Evolutionary conservation across 2,113 vertebrate genomes (phyloP).

Genomic region (Hippocampus barbouri): DNA sequence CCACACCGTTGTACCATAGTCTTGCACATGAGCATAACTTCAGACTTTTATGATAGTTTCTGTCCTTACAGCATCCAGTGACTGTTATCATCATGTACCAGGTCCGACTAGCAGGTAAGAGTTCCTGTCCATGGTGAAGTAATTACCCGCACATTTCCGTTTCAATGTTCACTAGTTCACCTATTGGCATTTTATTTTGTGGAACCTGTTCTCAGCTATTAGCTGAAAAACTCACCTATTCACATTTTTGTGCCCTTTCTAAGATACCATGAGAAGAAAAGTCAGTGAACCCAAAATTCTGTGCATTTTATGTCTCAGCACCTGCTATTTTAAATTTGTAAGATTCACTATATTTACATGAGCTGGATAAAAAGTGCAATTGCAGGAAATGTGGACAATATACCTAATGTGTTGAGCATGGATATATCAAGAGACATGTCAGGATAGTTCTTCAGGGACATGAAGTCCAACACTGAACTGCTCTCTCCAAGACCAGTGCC

Average conservation of each 20-base stretch:
- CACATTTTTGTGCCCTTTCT: too few species aligned
- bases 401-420: constrained; percentile 87
- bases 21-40: background rate
- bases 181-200: too few species aligned
- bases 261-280: background rate
- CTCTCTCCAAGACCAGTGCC: constrained; percentile 73
- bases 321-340: background rate
- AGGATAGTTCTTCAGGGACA: constrained; percentile 86
- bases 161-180: too few species aligned
- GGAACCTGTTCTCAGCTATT: too few species aligned
- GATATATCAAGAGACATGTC: constrained; percentile 92
- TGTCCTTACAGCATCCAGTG: too few species aligned
- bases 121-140: too few species aligned
- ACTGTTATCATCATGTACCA: too few species aligned
- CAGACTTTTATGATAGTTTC: too few species aligned
- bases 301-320: background rate
- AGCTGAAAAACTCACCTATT: too few species aligned
- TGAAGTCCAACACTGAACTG: constrained; percentile 85
- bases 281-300: background rate
- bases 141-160: too few species aligned
- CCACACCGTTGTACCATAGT: too few species aligned
- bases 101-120: too few species aligned
- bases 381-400: constrained; percentile 32
- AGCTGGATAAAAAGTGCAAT: background rate
- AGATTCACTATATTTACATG: background rate